These are phyloP conservation scores for Musca domestica DNA, from an alignment of 1,140 invertebrate species.

Conservation along the genomic window DNA sequence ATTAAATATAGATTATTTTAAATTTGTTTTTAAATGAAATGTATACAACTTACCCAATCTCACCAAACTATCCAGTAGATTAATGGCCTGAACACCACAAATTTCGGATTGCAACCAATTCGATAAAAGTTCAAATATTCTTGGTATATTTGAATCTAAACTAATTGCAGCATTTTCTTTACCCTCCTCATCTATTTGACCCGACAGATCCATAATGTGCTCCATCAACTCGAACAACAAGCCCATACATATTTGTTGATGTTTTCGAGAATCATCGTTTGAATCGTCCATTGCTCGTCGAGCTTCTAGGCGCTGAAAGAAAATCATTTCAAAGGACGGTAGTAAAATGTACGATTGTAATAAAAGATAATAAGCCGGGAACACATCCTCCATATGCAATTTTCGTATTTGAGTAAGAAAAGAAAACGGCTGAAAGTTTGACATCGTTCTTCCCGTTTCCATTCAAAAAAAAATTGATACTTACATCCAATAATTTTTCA, in stretches of 20 bases:
- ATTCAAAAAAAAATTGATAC: constrained; percentile 12
- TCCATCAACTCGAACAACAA: constrained; percentile 39
- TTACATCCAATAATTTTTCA: constrained; percentile 42
- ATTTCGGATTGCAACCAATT: constrained; percentile 41
- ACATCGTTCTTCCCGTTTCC: too few species aligned
- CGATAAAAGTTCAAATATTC: constrained; percentile 39
- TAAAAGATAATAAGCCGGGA: too few species aligned
- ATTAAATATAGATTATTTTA: background rate
- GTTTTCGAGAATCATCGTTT: constrained; percentile 54
- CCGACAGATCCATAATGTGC: constrained; percentile 36
- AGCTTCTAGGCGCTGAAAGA: constrained; percentile 39
- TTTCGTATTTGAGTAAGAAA: too few species aligned
- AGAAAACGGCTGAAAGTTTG: too few species aligned
- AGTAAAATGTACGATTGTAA: too few species aligned
- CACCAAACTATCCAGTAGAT: constrained; percentile 36
- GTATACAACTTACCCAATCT: constrained; percentile 20
- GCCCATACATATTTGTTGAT: constrained; percentile 41
- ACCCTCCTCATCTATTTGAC: constrained; percentile 9
- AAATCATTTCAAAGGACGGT: too few species aligned
- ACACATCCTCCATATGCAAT: too few species aligned
- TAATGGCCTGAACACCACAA: constrained; percentile 40
- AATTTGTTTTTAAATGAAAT: background rate
- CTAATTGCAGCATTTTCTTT: constrained; percentile 35
- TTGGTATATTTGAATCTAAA: constrained; percentile 40
- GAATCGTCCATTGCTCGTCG: constrained; percentile 36